Evolutionary conservation across 2,888 invertebrate genomes (phyloP), one percentile per base, ranked within the genome.

Genomic region (Eristalis pertinax): DNA sequence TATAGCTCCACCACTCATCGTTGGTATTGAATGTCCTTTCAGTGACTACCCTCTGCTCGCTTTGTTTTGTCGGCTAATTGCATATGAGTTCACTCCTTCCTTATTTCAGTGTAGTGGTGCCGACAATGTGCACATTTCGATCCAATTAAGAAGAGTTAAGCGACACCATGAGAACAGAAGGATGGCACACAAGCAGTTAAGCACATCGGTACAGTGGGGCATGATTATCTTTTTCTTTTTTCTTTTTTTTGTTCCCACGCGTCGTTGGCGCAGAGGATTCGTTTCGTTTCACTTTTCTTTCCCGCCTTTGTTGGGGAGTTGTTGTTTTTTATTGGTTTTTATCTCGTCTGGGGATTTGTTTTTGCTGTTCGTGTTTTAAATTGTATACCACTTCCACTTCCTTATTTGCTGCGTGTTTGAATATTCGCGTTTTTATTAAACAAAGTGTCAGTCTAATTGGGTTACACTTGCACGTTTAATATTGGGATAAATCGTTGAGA

Each of bases 61-160:
- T 19, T 5, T 19, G n/a, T 50, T 50, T 19, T 50, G 19, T 8
- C 2, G 19, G 19, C 50, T 19, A 8, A 19, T 50, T 19, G 8
- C 50, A 50, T 19, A 50, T 8, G 50, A 50, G 19, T 50, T 7
- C 8, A 50, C 2, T 19, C 50, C n/a, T 50, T 50, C 19, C 19
- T 50, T 50, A 8, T 50, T 19, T 8, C 19, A 50, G 50, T 70
- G 15, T 43, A 80, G 38, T 63, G 74, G 69, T 58, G 32, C 65
- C 22, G 43, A 81, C 81, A 85, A 77, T 77, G 77, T 73, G 69
- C 62, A 74, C 78, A 50, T 75, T 87, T 87, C 79, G 87, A 87
- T 87, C 84, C 87, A 87, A 87, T 87, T 87, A 87, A 87, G 84
- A 87, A 80, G 83, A 87, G 83, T 87, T 84, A 87, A 87, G 70